These are phyloP conservation scores for Heliconius charithonia DNA, from an alignment of 2,888 invertebrate species.

Conservation along the genomic window DNA sequence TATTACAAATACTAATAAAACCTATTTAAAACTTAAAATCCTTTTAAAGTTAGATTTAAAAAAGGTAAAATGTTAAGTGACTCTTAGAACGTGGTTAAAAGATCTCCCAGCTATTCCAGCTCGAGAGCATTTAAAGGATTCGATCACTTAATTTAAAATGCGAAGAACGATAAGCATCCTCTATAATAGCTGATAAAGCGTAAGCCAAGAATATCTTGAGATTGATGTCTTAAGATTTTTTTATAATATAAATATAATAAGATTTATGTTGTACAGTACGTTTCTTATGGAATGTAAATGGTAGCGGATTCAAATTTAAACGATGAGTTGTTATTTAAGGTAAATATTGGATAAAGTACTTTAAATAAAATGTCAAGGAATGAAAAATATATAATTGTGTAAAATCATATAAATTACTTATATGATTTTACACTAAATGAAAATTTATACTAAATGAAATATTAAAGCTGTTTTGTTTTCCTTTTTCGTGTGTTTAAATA, in stretches of 20 bases:
- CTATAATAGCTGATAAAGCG: slow-evolving; percentile 41
- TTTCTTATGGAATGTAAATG: background rate
- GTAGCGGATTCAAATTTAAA: background rate
- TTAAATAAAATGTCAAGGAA: too few relatives aligned
- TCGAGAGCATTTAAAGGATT: slow-evolving; percentile 34
- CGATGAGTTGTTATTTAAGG: too few relatives aligned
- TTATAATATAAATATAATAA: background rate
- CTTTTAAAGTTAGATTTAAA: background rate
- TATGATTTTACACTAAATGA: too few relatives aligned
- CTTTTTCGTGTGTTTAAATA: background rate
- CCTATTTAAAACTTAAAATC: background rate
- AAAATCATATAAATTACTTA: too few relatives aligned
- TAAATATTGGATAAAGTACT: background rate
- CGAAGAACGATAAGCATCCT: slow-evolving; percentile 35
- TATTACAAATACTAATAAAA: background rate
- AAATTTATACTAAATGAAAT: background rate
- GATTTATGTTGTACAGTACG: background rate
- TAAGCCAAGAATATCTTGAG: slow-evolving; percentile 35
- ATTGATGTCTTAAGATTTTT: slow-evolving; percentile 20
- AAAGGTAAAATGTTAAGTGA: background rate
- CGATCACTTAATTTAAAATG: slow-evolving; percentile 45
- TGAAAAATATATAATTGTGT: too few relatives aligned
- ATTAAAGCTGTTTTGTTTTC: background rate
- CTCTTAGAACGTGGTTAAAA: slow-evolving; percentile 16
- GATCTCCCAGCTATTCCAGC: slow-evolving; percentile 26